Evolutionary conservation across 2,113 vertebrate genomes (phyloP).

Genomic region (Ginglymostoma cirratum): DNA sequence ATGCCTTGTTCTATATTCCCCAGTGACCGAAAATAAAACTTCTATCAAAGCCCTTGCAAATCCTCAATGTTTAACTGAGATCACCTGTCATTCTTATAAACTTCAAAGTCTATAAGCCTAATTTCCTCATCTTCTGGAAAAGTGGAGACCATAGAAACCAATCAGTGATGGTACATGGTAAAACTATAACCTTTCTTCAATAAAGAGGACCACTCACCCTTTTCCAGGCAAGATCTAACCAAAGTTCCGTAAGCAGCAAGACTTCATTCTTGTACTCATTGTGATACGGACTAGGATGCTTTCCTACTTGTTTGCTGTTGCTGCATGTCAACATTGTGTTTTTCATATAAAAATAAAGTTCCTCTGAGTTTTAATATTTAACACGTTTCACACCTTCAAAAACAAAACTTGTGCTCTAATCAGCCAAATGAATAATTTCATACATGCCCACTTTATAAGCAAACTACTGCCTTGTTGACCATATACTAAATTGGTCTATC

Average conservation of each 20-base stretch:
- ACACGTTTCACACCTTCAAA: neutral
- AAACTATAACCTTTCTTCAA: neutral
- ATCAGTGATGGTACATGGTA: no score
- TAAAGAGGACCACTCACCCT: neutral
- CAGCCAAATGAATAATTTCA: neutral
- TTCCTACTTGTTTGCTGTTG: neutral
- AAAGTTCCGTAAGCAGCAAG: neutral
- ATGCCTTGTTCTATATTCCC: neutral
- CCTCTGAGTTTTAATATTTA: neutral
- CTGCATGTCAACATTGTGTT: neutral
- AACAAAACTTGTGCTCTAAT: neutral
- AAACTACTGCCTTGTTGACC: neutral
- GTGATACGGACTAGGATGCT: neutral
- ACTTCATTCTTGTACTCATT: neutral
- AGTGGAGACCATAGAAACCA: neutral
- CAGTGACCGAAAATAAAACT: neutral
- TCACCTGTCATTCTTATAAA: neutral
- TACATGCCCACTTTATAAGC: neutral
- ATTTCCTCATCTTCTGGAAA: neutral
- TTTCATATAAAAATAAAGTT: neutral
- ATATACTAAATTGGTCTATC: neutral
- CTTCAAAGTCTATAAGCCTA: neutral
- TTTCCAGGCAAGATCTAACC: neutral
- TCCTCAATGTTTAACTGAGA: neutral
- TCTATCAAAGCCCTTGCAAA: neutral